Conservation (phyloP, 2,113 vertebrate genomes). For the Oreochromis aureus region DNA sequence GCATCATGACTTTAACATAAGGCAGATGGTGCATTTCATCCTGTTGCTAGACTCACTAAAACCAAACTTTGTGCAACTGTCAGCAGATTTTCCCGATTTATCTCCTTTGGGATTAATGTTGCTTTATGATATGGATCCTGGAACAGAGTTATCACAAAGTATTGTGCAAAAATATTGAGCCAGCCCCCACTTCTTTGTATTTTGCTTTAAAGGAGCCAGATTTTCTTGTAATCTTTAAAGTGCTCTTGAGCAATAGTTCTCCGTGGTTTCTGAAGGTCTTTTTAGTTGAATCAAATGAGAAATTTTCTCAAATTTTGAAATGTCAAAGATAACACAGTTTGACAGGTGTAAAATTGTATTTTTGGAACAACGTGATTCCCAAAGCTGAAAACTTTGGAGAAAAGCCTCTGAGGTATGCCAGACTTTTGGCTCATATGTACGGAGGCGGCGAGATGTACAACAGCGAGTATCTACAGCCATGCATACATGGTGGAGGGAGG, state of each 20-base stretch:
- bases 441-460: neutral
- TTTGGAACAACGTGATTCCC: neutral
- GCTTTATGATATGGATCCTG: neutral
- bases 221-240: neutral
- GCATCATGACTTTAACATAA: neutral
- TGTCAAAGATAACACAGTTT: neutral
- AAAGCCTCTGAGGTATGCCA: neutral
- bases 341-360: neutral
- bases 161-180: neutral
- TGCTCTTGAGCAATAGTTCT: neutral
- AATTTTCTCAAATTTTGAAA: neutral
- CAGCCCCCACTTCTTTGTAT: neutral
- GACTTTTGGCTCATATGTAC: neutral
- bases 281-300: neutral
- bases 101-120: neutral
- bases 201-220: neutral
- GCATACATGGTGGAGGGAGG: neutral
- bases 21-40: slow-evolving; percentile 13
- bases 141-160: neutral
- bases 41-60: slow-evolving; percentile 6
- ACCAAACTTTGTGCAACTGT: neutral
- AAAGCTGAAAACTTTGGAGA: neutral
- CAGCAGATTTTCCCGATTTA: neutral
- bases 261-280: neutral
- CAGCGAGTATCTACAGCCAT: neutral